These are phyloP conservation scores for Tetramorium simillimum DNA, from an alignment of 1,140 invertebrate genomes.

Conservation along the genomic window DNA sequence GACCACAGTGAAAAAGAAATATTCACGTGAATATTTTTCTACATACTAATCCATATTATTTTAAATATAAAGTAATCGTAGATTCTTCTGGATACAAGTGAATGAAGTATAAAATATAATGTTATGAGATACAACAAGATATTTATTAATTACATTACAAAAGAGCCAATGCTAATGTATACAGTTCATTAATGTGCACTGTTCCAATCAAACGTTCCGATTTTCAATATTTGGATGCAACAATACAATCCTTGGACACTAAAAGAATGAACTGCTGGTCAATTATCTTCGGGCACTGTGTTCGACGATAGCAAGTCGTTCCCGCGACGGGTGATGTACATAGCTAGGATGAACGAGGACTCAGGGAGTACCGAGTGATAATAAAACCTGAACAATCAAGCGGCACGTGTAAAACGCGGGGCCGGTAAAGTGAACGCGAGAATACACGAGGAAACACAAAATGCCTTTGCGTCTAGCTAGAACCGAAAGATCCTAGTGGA, in stretches of 20 bases:
- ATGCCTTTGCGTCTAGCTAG: slow-evolving; percentile 55
- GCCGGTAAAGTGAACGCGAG: slow-evolving; percentile 45
- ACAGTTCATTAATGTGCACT: background rate
- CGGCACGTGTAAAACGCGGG: slow-evolving; percentile 65
- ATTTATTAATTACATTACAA: background rate
- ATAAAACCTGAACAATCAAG: slow-evolving; percentile 81
- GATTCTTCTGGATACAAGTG: background rate
- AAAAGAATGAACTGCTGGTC: slow-evolving; percentile 39
- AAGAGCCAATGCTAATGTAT: background rate
- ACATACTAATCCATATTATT: background rate
- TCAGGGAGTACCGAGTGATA: slow-evolving; percentile 76
- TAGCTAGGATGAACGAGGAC: slow-evolving; percentile 60
- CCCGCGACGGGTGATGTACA: slow-evolving; percentile 52
- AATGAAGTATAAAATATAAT: background rate
- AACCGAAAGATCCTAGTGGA: slow-evolving; percentile 63
- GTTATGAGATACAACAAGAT: background rate
- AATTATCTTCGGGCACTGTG: slow-evolving; percentile 45
- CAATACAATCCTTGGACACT: background rate
- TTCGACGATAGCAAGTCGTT: slow-evolving; percentile 58
- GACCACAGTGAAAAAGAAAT: background rate
- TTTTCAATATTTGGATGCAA: background rate
- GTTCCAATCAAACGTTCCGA: background rate
- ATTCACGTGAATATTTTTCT: background rate
- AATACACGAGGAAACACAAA: slow-evolving; percentile 50
- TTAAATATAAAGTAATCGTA: background rate